Conservation (phyloP, 2,888 invertebrate genomes). For the Philopedon plagiatum region DNA sequence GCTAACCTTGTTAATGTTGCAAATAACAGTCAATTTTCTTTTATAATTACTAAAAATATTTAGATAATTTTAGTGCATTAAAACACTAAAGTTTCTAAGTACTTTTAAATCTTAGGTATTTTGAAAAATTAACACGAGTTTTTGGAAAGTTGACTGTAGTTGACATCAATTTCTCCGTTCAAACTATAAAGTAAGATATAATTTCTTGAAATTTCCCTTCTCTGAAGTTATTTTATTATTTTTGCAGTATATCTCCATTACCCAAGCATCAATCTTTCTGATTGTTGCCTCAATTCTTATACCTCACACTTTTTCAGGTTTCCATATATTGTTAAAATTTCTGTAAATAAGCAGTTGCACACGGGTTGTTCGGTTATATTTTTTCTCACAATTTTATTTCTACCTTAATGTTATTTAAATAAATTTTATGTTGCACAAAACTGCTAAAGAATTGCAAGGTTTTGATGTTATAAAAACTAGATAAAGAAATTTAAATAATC, state of each 20-base stretch:
- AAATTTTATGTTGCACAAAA: background rate
- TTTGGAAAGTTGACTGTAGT: slow-evolving; percentile 7
- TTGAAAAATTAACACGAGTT: background rate
- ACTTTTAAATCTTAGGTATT: too few relatives aligned
- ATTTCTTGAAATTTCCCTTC: background rate
- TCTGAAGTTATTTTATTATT: slow-evolving; percentile 7
- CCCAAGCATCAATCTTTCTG: slow-evolving; percentile 42
- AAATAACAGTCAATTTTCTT: background rate
- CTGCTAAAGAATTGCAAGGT: slow-evolving; percentile 8
- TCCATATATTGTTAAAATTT: slow-evolving; percentile 56
- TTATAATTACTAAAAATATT: too few relatives aligned
- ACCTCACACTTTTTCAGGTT: slow-evolving; percentile 52
- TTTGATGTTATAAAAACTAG: too few relatives aligned
- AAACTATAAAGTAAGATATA: slow-evolving; percentile 2
- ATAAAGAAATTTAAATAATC: background rate
- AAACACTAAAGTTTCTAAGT: too few relatives aligned
- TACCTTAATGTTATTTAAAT: slow-evolving; percentile 35
- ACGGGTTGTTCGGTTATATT: slow-evolving; percentile 57
- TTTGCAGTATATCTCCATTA: slow-evolving; percentile 36
- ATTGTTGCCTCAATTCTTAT: slow-evolving; percentile 53
- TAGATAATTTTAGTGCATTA: too few relatives aligned
- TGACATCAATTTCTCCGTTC: background rate
- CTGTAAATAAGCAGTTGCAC: slow-evolving; percentile 52
- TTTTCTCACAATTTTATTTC: slow-evolving; percentile 49
- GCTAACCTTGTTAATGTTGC: background rate